Percentiles rank a stretch among this genome's conserved stretches.
phyloP scores from a whole-genome alignment of 2,888 invertebrate genomes.

The Macrosiphum euphorbiae region DNA sequence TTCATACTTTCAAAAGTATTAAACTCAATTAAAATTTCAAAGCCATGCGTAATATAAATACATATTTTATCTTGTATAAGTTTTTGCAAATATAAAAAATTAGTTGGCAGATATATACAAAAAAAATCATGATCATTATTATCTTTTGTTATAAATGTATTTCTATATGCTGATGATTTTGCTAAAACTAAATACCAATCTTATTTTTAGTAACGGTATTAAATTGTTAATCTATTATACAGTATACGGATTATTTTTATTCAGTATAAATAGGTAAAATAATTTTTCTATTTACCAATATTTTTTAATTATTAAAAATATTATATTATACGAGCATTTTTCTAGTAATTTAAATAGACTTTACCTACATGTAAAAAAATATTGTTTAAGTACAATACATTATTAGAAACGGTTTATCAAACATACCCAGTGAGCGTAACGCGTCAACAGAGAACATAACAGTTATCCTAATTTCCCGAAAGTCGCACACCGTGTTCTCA shows the following conservation, averaged over 20 bases:
- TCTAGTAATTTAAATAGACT: background rate
- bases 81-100: background rate
- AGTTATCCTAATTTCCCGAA: background rate
- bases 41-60: background rate
- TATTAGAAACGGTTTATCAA: constrained; percentile 2
- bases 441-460: background rate
- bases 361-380: background rate
- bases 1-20: constrained; percentile 37
- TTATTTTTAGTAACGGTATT: background rate
- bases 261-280: background rate
- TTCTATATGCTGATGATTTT: background rate
- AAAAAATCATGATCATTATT: background rate
- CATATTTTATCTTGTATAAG: background rate
- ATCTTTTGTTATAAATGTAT: background rate
- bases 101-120: too few relatives aligned
- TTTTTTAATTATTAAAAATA: background rate
- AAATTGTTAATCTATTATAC: background rate
- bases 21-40: background rate
- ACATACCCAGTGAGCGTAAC: background rate
- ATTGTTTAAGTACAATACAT: background rate
- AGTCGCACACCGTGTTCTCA: too few relatives aligned
- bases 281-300: background rate
- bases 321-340: background rate
- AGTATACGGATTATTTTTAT: background rate
- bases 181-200: background rate